A percentile compares a stretch with the other conserved stretches of the same genome.
phyloP scores from a whole-genome alignment of 2,888 invertebrate genomes.

The Gandaritis pyraliata region DNA sequence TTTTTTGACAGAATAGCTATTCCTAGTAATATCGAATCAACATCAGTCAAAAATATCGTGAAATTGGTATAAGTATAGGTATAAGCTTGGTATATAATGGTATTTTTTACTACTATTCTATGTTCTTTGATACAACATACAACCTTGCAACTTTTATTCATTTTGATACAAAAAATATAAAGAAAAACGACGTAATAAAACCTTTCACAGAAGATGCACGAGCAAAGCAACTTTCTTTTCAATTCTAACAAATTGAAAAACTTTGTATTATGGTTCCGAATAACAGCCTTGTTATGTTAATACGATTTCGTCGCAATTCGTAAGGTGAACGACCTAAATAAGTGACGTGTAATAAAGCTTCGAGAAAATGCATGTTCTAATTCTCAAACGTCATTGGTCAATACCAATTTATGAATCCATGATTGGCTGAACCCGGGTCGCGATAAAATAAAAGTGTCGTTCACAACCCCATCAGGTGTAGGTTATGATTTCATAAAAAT shows the following conservation, averaged over 20 bases:
- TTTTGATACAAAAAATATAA: no score
- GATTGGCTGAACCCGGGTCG: constrained; percentile 14
- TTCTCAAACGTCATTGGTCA: constrained; percentile 1
- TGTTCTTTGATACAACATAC: no score
- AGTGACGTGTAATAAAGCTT: neutral
- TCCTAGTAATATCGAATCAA: no score
- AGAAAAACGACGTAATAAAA: neutral
- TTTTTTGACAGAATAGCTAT: no score
- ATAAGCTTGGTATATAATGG: no score
- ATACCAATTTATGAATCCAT: constrained; percentile 15
- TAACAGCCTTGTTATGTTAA: constrained; percentile 6
- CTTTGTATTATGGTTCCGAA: neutral
- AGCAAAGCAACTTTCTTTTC: neutral
- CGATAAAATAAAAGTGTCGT: constrained; percentile 21
- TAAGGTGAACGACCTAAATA: constrained; percentile 4
- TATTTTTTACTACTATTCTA: no score
- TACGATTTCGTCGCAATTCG: neutral
- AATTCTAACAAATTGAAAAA: constrained; percentile 1
- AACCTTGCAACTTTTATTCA: no score
- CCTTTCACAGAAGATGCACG: neutral
- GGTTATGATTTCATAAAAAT: constrained; percentile 26
- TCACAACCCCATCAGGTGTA: constrained; percentile 12
- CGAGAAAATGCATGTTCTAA: neutral
- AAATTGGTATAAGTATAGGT: no score
- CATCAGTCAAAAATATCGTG: no score